phyloP scores from a whole-genome alignment of 2,888 invertebrate species.

The Fissipunctia ypsillon region DNA sequence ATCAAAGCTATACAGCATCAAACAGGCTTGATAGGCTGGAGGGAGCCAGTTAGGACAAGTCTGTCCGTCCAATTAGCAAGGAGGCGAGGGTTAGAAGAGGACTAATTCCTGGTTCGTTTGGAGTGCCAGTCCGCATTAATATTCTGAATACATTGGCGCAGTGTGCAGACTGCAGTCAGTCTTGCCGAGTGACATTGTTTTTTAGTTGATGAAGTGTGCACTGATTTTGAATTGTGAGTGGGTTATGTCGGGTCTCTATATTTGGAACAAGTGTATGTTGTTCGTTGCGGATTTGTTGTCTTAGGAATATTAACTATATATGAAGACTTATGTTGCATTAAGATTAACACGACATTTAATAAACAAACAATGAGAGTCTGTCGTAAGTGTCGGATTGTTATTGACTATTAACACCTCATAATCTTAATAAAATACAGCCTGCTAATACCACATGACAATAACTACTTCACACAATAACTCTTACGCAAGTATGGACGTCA shows the following conservation, averaged over 20 bases:
- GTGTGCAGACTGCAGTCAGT: slow-evolving; percentile 12
- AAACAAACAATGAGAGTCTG: neutral
- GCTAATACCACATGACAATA: neutral
- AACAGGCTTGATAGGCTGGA: slow-evolving; percentile 39
- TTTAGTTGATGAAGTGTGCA: slow-evolving; percentile 40
- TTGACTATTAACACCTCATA: too few species aligned
- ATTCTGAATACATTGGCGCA: slow-evolving; percentile 54
- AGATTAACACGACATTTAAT: neutral
- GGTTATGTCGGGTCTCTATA: neutral
- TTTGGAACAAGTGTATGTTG: neutral
- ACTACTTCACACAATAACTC: slow-evolving; percentile 3
- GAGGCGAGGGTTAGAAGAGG: slow-evolving; percentile 39
- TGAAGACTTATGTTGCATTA: neutral
- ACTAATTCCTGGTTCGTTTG: slow-evolving; percentile 50
- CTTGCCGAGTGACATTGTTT: slow-evolving; percentile 13
- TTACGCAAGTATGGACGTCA: slow-evolving; percentile 22
- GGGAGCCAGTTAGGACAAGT: slow-evolving; percentile 24
- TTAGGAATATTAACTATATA: too few species aligned
- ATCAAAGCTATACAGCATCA: slow-evolving; percentile 27
- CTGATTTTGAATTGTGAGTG: slow-evolving; percentile 4
- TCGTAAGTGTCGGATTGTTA: neutral
- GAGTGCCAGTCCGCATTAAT: slow-evolving; percentile 39
- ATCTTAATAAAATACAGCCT: neutral
- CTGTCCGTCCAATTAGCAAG: slow-evolving; percentile 51
- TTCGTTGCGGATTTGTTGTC: neutral